phyloP scores from a whole-genome alignment of 1,140 invertebrate species.

The Pseudomyrmex sp. region DNA sequence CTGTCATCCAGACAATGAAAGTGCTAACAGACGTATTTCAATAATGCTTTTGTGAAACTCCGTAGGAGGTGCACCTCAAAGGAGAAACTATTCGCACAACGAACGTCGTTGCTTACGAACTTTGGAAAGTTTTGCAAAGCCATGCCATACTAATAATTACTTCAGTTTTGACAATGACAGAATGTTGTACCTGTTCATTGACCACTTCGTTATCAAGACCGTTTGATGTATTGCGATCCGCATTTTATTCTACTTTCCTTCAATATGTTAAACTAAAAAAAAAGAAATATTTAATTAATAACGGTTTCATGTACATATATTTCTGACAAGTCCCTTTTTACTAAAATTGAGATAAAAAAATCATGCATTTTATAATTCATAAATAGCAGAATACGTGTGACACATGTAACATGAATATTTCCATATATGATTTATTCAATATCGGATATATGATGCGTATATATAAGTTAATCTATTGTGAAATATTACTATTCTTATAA shows the following conservation, averaged over 20 bases:
- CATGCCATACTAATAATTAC: conserved; percentile 7
- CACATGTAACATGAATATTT: not conserved
- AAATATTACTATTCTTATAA: not conserved
- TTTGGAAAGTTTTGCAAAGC: not conserved
- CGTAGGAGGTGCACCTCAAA: not conserved
- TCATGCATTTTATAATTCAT: not conserved
- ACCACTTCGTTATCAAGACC: not conserved
- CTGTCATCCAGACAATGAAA: conserved; percentile 19
- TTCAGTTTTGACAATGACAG: not conserved
- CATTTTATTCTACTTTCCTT: not conserved
- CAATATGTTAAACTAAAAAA: not conserved
- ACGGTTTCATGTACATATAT: not conserved
- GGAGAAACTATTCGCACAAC: not conserved
- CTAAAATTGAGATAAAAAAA: not conserved
- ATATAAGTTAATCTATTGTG: not conserved
- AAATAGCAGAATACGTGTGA: not conserved
- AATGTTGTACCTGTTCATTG: not conserved
- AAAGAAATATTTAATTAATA: not conserved
- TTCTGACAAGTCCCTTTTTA: not conserved
- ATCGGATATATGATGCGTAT: not conserved
- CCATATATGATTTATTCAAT: not conserved
- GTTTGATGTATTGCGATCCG: not conserved
- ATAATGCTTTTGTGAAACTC: conserved; percentile 29
- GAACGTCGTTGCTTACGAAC: not conserved
- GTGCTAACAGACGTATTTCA: conserved; percentile 35